These are phyloP conservation scores for Poliocrania exsul DNA, from an alignment of 2,797 vertebrate species.

Conservation along the genomic window DNA sequence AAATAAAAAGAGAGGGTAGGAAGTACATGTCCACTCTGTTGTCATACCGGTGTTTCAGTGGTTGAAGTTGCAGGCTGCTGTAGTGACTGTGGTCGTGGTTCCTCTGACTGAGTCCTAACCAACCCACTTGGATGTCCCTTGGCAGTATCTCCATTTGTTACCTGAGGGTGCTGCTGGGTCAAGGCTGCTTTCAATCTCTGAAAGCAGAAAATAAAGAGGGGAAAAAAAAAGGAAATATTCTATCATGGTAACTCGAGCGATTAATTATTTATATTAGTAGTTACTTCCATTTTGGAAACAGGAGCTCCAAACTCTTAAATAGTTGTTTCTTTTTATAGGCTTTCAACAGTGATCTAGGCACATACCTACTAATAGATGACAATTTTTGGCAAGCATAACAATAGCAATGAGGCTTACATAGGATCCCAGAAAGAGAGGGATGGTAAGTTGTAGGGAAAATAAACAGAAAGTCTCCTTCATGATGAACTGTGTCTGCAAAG, in stretches of 20 bases:
- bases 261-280: background rate
- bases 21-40: background rate
- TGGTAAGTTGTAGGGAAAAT: background rate
- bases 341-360: background rate
- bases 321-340: background rate
- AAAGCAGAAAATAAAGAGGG: background rate
- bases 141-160: slow-evolving; percentile 89
- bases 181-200: slow-evolving; percentile 91
- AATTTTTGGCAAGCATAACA: background rate
- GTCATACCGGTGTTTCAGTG: slow-evolving; percentile 92
- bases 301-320: background rate
- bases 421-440: background rate
- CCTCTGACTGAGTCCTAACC: slow-evolving; percentile 84
- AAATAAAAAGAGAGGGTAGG: background rate
- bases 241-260: background rate
- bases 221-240: background rate
- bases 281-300: background rate
- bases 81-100: slow-evolving; percentile 87
- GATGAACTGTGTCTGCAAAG: background rate
- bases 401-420: background rate
- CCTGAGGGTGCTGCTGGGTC: slow-evolving; percentile 93
- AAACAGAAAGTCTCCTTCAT: background rate
- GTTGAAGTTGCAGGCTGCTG: slow-evolving; percentile 97
- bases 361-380: background rate
- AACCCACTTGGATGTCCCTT: slow-evolving; percentile 87